These are phyloP conservation scores for Carpatolechia fugitivella DNA, from an alignment of 2,888 invertebrate species.

Conservation along the genomic window DNA sequence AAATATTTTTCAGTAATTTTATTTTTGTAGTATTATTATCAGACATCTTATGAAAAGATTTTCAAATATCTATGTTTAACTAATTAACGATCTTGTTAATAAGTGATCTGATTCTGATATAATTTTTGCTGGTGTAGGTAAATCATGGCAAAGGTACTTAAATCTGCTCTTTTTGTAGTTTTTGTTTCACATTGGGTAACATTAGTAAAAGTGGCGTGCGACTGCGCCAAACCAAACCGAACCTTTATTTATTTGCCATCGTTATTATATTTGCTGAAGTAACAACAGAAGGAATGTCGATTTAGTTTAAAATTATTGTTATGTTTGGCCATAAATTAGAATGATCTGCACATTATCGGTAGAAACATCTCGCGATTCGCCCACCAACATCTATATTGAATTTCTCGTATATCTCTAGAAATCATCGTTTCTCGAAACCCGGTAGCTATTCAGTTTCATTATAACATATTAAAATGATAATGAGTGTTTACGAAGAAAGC, in stretches of 20 bases:
- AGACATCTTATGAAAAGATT: no score
- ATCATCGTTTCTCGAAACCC: slow-evolving; percentile 32
- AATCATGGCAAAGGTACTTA: no score
- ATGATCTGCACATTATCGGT: slow-evolving; percentile 12
- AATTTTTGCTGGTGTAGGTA: no score
- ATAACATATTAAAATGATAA: slow-evolving; percentile 61
- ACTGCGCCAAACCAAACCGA: slow-evolving; percentile 30
- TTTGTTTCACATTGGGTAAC: no score
- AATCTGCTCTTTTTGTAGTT: no score
- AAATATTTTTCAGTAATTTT: no score
- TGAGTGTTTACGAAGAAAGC: slow-evolving; percentile 43
- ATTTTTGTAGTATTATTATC: no score
- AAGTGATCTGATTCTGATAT: no score
- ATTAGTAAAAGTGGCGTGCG: no score
- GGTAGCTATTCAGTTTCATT: slow-evolving; percentile 52
- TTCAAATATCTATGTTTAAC: no score
- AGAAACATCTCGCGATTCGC: slow-evolving; percentile 27
- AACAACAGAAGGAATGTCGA: slow-evolving; percentile 22
- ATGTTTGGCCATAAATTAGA: slow-evolving; percentile 38
- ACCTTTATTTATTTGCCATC: slow-evolving; percentile 49
- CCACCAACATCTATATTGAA: slow-evolving; percentile 44
- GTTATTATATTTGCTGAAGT: slow-evolving; percentile 22
- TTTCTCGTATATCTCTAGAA: slow-evolving; percentile 16
- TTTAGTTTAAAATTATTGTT: slow-evolving; percentile 32
- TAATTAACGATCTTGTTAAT: no score